phyloP scores from a whole-genome alignment of 2,113 vertebrate genomes.

The Rana temporaria region DNA sequence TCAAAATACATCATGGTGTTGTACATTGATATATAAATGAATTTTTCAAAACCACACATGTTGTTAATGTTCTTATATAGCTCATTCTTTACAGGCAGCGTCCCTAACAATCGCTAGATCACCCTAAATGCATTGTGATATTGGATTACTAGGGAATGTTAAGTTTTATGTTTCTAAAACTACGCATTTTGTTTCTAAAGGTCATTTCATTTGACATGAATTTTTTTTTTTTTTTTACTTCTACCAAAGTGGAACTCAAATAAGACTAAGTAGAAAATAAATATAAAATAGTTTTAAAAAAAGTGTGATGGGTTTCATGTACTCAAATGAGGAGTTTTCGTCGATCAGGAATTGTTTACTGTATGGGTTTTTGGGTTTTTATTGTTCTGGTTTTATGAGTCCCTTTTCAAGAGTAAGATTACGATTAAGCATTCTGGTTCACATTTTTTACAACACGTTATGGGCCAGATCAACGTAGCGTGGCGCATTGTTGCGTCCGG shows the following conservation, averaged over 20 bases:
- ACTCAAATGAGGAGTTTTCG: too few relatives aligned
- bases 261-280: neutral
- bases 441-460: too few relatives aligned
- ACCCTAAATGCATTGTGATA: constrained; percentile 84
- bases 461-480: too few relatives aligned
- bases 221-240: constrained; percentile 59
- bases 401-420: too few relatives aligned
- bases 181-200: constrained; percentile 95
- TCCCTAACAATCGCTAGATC: constrained; percentile 80
- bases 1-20: constrained; percentile 98
- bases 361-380: too few relatives aligned
- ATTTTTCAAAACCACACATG: constrained; percentile 88
- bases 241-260: neutral
- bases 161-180: constrained; percentile 90
- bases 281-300: neutral
- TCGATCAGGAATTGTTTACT: too few relatives aligned
- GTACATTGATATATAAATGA: constrained; percentile 92
- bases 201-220: constrained; percentile 82
- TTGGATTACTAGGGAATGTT: constrained; percentile 86
- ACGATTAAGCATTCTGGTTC: too few relatives aligned
- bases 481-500: too few relatives aligned
- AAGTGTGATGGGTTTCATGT: neutral
- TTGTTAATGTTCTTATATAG: constrained; percentile 96
- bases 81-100: constrained; percentile 88
- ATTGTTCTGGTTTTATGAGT: too few relatives aligned